Evolutionary conservation across 2,888 invertebrate species (phyloP).

Genomic region (Cheilosia soror): DNA sequence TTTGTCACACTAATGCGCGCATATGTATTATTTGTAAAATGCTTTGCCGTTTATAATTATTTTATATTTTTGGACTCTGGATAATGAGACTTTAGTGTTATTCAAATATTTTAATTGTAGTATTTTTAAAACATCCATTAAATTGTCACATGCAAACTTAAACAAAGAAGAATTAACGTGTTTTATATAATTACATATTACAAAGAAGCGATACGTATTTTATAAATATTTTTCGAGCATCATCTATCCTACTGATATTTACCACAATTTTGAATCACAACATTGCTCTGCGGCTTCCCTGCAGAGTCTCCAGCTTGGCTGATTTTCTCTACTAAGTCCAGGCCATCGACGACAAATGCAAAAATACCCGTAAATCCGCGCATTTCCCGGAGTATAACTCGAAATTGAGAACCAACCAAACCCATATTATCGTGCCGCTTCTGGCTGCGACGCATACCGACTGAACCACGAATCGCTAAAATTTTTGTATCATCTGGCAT

Average conservation of each 20-base stretch:
- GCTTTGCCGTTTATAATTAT: background rate
- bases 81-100: background rate
- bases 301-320: constrained; percentile 91
- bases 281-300: constrained; percentile 90
- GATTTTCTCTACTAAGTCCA: constrained; percentile 91
- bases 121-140: constrained; percentile 30
- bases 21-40: constrained; percentile 10
- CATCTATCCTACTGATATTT: constrained; percentile 85
- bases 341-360: constrained; percentile 91
- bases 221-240: constrained; percentile 19
- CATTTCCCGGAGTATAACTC: constrained; percentile 92
- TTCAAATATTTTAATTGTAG: background rate
- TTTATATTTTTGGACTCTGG: background rate
- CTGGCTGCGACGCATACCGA: constrained; percentile 92
- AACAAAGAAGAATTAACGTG: background rate
- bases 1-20: constrained; percentile 28
- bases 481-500: constrained; percentile 92
- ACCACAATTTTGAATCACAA: constrained; percentile 90
- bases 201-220: constrained; percentile 2
- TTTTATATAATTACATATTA: constrained; percentile 1
- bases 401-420: constrained; percentile 93
- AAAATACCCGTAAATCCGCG: constrained; percentile 93
- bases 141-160: constrained; percentile 45
- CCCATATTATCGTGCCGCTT: constrained; percentile 91
- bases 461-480: constrained; percentile 90